These are phyloP conservation scores for Philereme vetulata DNA, from an alignment of 2,888 invertebrate species.

Conservation along the genomic window DNA sequence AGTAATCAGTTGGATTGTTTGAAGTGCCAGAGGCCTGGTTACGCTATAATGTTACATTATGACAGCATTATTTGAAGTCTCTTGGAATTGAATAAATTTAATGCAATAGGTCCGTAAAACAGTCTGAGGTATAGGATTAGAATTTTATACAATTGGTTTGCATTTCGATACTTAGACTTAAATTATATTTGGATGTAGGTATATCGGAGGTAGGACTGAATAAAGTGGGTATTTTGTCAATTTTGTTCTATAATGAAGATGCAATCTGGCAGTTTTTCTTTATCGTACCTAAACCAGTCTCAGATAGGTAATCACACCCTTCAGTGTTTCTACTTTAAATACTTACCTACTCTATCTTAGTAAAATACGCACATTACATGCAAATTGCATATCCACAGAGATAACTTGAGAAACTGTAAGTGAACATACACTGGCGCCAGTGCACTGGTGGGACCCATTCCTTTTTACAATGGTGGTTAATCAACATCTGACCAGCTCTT, in stretches of 20 bases:
- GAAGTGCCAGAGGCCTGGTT: neutral
- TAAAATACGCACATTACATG: constrained; percentile 62
- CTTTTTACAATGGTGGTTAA: constrained; percentile 4
- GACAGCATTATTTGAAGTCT: constrained; percentile 29
- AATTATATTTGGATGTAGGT: neutral
- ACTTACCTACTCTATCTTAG: neutral
- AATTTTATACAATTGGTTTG: constrained; percentile 19
- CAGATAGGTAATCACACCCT: constrained; percentile 17
- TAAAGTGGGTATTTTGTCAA: too few species aligned
- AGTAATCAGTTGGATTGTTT: too few species aligned
- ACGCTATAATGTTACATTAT: constrained; percentile 30
- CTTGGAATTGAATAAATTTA: constrained; percentile 30
- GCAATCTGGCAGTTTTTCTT: constrained; percentile 6
- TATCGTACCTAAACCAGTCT: constrained; percentile 5
- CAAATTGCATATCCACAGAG: constrained; percentile 49
- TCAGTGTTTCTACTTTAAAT: neutral
- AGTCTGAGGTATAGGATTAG: constrained; percentile 22
- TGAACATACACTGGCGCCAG: constrained; percentile 45
- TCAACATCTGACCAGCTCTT: neutral
- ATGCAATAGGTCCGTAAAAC: constrained; percentile 25
- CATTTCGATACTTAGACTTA: neutral
- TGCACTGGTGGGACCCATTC: constrained; percentile 9
- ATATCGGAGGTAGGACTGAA: too few species aligned
- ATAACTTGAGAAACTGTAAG: constrained; percentile 47
- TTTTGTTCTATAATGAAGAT: too few species aligned